Evolutionary conservation across 1,140 invertebrate genomes (phyloP).

Genomic region (Drosophila arawakana): DNA sequence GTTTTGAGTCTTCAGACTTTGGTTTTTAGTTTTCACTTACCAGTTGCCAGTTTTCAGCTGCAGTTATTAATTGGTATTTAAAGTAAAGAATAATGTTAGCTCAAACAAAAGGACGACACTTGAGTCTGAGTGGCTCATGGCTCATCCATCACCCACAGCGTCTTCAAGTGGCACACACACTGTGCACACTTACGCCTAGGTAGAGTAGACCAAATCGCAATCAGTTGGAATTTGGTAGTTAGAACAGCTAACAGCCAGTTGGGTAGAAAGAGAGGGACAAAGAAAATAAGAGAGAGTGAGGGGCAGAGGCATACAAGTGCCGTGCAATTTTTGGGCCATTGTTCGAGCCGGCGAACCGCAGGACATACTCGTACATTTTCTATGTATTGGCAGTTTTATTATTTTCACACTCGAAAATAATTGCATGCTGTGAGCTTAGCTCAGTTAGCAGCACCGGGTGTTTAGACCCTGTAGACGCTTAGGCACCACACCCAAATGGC

Average conservation of each 20-base stretch:
- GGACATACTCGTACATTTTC: slow-evolving; percentile 57
- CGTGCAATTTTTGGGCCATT: slow-evolving; percentile 47
- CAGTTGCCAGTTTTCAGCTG: slow-evolving; percentile 56
- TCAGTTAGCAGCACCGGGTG: slow-evolving; percentile 13
- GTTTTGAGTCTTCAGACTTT: slow-evolving; percentile 26
- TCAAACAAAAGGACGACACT: slow-evolving; percentile 75
- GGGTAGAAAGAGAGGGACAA: background rate
- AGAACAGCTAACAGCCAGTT: slow-evolving; percentile 41
- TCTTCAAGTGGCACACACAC: slow-evolving; percentile 62
- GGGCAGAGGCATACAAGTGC: slow-evolving; percentile 48
- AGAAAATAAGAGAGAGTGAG: background rate
- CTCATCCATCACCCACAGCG: slow-evolving; percentile 79
- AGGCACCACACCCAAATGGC: slow-evolving; percentile 69
- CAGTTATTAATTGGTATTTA: slow-evolving; percentile 83
- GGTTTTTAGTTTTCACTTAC: slow-evolving; percentile 28
- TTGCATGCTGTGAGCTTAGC: slow-evolving; percentile 78
- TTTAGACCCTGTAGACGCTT: slow-evolving; percentile 48
- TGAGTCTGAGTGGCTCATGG: slow-evolving; percentile 51
- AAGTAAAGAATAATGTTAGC: slow-evolving; percentile 79
- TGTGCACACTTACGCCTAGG: slow-evolving; percentile 8
- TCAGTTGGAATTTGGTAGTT: slow-evolving; percentile 5
- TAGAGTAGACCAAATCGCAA: slow-evolving; percentile 16
- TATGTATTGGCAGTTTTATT: slow-evolving; percentile 73
- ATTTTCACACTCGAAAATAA: slow-evolving; percentile 81
- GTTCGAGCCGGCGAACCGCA: slow-evolving; percentile 53